Base-by-base conservation (phyloP, 2,888 invertebrate species). In the Cephalotes varians region DNA sequence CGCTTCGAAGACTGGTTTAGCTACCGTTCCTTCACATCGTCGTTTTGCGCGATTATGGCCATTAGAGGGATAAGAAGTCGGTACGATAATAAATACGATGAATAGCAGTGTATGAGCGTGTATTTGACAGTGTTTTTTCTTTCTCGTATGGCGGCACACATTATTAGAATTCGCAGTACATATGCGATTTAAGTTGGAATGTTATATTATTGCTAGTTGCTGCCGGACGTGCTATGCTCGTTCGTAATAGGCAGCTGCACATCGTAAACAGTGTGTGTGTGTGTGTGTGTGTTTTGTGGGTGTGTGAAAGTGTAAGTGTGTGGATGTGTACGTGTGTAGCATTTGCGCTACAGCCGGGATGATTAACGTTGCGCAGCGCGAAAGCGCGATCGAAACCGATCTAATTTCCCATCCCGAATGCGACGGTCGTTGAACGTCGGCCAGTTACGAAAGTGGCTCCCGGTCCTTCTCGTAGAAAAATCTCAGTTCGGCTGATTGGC, bases 71-170 rank as follows among this genome's bases (percentile, higher is more conserved):
- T 81, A 56, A 77, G 72, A 56, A 83, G 74, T 67, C 40, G 67
- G 77, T 51, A 12, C 28, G n/a, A 72, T 31, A 72, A 83, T 81
- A 85, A 85, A 84, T 76, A 77, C 56, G 54, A 86, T 60, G 56
- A 85, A 73, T 92, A 94, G 94, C 93, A 93, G 94, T 94, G 93
- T 94, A 94, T 93, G 94, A 94, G 94, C 94, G 92, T 94, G 94
- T 94, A 94, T 94, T 94, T 93, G 94, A 94, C 94, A 94, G 93
- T 94, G 93, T 93, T 93, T 91, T 91, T 86, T 88, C 88, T 90
- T 87, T 89, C 86, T 90, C 91, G 90, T 92, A 92, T 91, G 90
- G 92, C 92, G 92, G 91, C 93, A 93, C 92, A 93, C 93, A 92
- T 91, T 92, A 91, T 91, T 91, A 93, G 91, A 92, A 92, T 90